Base-by-base conservation (phyloP, 2,888 invertebrate genomes). In the Augiades crinisus region DNA sequence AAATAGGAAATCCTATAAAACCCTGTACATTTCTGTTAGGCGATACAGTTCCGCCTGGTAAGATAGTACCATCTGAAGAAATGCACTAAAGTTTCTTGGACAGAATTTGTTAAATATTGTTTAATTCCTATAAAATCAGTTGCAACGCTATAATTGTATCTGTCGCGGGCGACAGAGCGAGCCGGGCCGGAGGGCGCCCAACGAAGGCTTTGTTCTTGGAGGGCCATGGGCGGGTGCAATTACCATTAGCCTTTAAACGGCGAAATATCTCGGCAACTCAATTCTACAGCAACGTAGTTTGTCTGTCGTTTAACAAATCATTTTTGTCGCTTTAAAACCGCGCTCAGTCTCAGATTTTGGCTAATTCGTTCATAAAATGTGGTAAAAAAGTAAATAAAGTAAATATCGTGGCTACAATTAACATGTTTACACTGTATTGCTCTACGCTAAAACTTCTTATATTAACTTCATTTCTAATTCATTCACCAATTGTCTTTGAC, bases 241-340 rank as follows among this genome's bases (percentile, higher is more conserved):
- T 49, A 49, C 47, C 47, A 49, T 41, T 47, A 47, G 47, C 47
- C 44, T 44, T 44, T 47, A 38, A 47, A 47, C 38, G 47, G 31
- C 47, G 31, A 47, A 47, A 47, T 40, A 49, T 40, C 47, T 40
- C 47, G 24, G 22, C 40, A 17, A 30, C 33, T 22, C 22, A 10
- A 40, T 33, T 41, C 38, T 40, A 47, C 37, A 47, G 10, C 38
- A 16, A 31, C 40, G 31, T 14, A 40, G 31, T 21, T 47, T 31
- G 38, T 40, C 47, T 47, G 38, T 33, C 24, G 24, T 40, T 49
- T 33, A 31, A 24, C 40, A 33, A 41, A 49, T 33, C 12, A 40
- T 40, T 49, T 49, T 40, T 40, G 47, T 47, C 38, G 21, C 21
- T 30, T 43, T 10, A 7, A n/a, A 43, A 17, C 12, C 30, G 12